These are phyloP conservation scores for Coracias cyanogaster DNA, from an alignment of 2,797 vertebrate genomes.

Conservation along the genomic window DNA sequence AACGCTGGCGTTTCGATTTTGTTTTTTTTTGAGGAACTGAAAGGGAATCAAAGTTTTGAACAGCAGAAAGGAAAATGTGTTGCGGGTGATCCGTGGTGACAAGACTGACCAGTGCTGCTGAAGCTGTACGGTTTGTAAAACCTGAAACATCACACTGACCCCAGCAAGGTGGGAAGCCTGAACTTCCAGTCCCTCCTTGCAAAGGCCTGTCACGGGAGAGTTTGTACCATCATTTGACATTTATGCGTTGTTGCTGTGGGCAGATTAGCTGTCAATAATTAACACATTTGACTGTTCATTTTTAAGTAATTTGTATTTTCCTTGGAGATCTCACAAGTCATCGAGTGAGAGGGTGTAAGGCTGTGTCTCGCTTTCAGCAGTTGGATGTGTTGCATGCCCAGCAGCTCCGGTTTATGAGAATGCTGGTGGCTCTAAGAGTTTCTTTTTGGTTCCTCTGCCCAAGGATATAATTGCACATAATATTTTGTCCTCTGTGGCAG, in stretches of 20 bases:
- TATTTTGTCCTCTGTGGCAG: neutral
- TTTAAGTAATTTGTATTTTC: neutral
- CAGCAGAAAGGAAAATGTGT: neutral
- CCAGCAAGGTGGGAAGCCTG: neutral
- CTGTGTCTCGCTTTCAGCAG: neutral
- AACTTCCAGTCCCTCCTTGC: neutral
- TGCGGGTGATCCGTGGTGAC: neutral
- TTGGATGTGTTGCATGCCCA: neutral
- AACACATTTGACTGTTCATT: neutral
- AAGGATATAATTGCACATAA: neutral
- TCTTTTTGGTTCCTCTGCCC: neutral
- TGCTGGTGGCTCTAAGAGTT: neutral
- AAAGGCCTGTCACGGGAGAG: neutral
- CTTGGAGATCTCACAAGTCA: neutral
- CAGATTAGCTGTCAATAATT: neutral
- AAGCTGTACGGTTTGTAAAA: neutral
- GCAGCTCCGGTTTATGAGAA: neutral
- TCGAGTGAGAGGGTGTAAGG: neutral
- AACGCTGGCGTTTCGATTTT: neutral
- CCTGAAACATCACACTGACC: accelerated
- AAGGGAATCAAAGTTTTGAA: neutral
- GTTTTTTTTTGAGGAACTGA: accelerated
- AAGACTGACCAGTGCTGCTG: neutral
- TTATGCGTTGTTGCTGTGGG: neutral
- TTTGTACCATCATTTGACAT: neutral